A percentile compares a stretch with the other conserved stretches of the same genome.
These are phyloP conservation scores for Phoebastria nigripes DNA, from an alignment of 2,797 vertebrate genomes.

Conservation along the genomic window DNA sequence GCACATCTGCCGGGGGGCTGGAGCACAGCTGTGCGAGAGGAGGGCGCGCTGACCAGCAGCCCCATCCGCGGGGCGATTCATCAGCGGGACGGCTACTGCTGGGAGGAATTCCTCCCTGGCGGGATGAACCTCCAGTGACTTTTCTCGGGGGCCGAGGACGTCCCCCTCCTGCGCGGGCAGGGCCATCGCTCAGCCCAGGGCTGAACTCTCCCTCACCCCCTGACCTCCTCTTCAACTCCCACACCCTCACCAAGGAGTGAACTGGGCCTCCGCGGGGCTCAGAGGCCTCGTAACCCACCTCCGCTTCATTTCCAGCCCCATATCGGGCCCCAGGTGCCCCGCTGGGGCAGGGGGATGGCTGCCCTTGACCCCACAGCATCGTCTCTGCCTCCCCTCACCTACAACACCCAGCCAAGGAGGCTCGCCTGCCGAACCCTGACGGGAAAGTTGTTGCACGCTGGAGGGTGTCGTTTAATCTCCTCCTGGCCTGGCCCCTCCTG, in stretches of 20 bases:
- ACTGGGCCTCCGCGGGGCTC: not conserved
- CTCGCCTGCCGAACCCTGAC: accelerated
- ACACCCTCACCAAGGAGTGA: not conserved
- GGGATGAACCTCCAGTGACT: slow-evolving; percentile 71
- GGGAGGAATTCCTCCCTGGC: slow-evolving; percentile 55
- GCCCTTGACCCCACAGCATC: accelerated
- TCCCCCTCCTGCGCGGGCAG: not conserved
- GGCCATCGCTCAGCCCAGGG: slow-evolving; percentile 65
- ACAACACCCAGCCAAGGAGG: accelerated
- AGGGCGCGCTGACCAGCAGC: not conserved
- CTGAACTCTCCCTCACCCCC: slow-evolving; percentile 83
- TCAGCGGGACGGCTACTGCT: slow-evolving; percentile 66
- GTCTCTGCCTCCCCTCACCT: not conserved
- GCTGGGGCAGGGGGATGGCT: accelerated
- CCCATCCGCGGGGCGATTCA: slow-evolving; percentile 45
- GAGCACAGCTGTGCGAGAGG: slow-evolving; percentile 31
- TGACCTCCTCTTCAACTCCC: slow-evolving; percentile 78
- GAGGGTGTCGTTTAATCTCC: not conserved
- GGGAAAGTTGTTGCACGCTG: accelerated
- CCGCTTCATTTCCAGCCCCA: not conserved
- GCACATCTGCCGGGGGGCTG: slow-evolving; percentile 17
- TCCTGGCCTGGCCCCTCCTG: not conserved
- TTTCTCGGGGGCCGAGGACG: slow-evolving; percentile 30
- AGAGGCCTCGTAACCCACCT: not conserved
- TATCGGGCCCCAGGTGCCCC: accelerated